phyloP scores from a whole-genome alignment of 2,888 invertebrate genomes.

The Macrophya annulata region DNA sequence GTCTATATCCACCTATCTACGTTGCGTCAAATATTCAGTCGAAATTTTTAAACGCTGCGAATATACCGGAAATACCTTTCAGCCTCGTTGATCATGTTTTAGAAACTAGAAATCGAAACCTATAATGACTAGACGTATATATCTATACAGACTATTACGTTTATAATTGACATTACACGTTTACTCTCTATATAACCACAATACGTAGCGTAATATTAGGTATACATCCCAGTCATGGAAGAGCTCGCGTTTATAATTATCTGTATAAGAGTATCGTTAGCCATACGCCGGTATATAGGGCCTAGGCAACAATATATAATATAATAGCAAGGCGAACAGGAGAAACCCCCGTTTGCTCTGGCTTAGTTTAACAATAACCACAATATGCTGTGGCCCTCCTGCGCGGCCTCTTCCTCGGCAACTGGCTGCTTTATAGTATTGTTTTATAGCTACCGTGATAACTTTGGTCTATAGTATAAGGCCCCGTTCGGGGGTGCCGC shows the following conservation, averaged over 20 bases:
- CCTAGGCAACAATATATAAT: conserved; percentile 39
- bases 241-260: conserved; percentile 21
- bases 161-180: conserved; percentile 13
- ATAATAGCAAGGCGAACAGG: conserved; percentile 36
- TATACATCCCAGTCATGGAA: neutral
- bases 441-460: conserved; percentile 76
- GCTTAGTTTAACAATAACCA: conserved; percentile 70
- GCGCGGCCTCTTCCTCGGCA: conserved; percentile 57
- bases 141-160: neutral
- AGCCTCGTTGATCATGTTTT: conserved; percentile 4
- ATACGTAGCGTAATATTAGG: neutral
- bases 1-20: conserved; percentile 13
- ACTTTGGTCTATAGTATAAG: conserved; percentile 65
- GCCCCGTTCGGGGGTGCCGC: conserved; percentile 62
- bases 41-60: conserved; percentile 18
- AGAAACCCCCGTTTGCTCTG: conserved; percentile 24
- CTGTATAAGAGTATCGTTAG: conserved; percentile 22
- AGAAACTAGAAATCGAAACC: conserved; percentile 9
- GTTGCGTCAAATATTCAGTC: conserved; percentile 19
- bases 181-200: neutral
- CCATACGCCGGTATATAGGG: neutral
- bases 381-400: conserved; percentile 72
- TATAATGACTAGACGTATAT: neutral
- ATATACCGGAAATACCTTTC: conserved; percentile 24
- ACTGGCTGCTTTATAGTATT: conserved; percentile 68